Percentiles rank a stretch among this genome's conserved stretches.
phyloP scores from a whole-genome alignment of 1,140 invertebrate species.

The Scaptodrosophila lebanonensis region DNA sequence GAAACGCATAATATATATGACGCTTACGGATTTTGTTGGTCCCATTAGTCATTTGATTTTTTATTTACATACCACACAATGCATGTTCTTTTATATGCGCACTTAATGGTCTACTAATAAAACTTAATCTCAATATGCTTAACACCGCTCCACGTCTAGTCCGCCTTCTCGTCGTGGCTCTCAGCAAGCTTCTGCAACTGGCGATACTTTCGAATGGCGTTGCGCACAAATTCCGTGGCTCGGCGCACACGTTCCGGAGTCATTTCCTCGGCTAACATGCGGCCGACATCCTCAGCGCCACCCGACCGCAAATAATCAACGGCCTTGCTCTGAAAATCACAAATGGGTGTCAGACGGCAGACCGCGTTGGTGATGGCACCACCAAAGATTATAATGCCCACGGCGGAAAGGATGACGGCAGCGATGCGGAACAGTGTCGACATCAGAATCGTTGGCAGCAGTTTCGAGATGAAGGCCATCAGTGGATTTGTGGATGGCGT shows the following conservation, averaged over 20 bases:
- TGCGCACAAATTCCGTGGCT: conserved; percentile 81
- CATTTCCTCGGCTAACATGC: conserved; percentile 67
- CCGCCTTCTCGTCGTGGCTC: neutral
- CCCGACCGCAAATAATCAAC: conserved; percentile 74
- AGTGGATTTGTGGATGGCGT: conserved; percentile 24
- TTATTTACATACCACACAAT: too few relatives aligned
- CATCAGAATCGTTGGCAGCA: conserved; percentile 55
- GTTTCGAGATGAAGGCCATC: conserved; percentile 36
- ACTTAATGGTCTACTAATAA: too few relatives aligned
- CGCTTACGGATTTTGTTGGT: too few relatives aligned
- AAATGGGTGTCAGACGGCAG: conserved; percentile 83
- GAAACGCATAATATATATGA: too few relatives aligned
- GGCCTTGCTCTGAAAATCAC: conserved; percentile 80
- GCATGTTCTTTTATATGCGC: too few relatives aligned
- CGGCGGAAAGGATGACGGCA: conserved; percentile 64
- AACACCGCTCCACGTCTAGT: neutral
- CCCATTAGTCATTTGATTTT: too few relatives aligned
- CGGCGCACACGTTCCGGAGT: conserved; percentile 79
- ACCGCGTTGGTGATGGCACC: conserved; percentile 80
- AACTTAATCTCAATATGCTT: conserved; percentile 20
- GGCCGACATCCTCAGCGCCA: conserved; percentile 57
- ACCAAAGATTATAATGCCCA: conserved; percentile 80
- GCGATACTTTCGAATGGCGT: conserved; percentile 83
- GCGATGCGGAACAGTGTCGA: conserved; percentile 66
- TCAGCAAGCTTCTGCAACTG: conserved; percentile 49